These are phyloP conservation scores for Hylia prasina DNA, from an alignment of 2,113 vertebrate genomes.

Conservation along the genomic window DNA sequence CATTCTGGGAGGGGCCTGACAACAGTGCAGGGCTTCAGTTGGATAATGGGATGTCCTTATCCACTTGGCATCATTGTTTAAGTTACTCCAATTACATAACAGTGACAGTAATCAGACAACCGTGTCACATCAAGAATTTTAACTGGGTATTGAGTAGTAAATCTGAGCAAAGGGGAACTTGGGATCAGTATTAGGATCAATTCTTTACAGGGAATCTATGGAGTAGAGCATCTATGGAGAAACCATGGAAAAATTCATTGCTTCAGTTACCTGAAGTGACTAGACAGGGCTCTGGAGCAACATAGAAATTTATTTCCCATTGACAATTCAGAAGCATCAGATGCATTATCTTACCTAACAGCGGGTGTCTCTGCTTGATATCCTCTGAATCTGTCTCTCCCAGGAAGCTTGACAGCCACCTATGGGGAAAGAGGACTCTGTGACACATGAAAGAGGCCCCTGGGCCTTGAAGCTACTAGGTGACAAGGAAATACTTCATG, in stretches of 20 bases:
- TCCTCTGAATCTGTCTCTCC: not conserved
- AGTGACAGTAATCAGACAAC: not conserved
- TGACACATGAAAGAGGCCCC: not conserved
- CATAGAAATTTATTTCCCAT: not conserved
- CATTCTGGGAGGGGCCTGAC: not conserved
- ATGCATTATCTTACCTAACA: not conserved
- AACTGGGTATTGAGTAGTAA: not conserved
- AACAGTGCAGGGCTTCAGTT: not conserved
- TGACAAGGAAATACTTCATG: not conserved
- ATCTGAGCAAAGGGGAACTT: not conserved
- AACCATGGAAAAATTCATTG: not conserved
- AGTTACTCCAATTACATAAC: not conserved
- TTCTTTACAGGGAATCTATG: not conserved
- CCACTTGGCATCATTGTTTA: not conserved
- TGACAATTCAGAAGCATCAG: not conserved
- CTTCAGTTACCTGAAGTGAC: not conserved
- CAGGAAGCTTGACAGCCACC: not conserved
- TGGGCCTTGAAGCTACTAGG: not conserved
- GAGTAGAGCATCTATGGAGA: not conserved
- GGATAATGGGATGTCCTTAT: not conserved
- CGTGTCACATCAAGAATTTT: not conserved
- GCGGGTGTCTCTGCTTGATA: not conserved
- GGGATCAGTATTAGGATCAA: not conserved
- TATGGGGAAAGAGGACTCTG: not conserved
- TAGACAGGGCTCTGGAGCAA: not conserved